These are phyloP conservation scores for Drosophila limbata DNA, from an alignment of 2,888 invertebrate species.

Conservation along the genomic window DNA sequence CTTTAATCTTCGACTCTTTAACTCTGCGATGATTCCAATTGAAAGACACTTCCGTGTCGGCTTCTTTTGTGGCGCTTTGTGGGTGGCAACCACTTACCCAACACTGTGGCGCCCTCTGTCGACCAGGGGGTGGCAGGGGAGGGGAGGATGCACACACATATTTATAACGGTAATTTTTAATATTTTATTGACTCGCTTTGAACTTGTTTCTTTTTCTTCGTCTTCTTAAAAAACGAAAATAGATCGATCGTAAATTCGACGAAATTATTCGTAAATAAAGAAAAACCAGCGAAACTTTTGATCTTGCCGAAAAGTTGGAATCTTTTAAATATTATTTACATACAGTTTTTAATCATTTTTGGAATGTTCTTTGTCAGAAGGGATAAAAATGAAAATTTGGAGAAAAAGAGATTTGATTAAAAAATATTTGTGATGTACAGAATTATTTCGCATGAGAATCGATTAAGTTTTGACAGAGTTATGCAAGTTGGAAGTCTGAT, in stretches of 20 bases:
- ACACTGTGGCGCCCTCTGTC: conserved; percentile 6
- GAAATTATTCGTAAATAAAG: conserved; percentile 61
- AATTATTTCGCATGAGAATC: not conserved
- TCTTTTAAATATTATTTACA: conserved; percentile 6
- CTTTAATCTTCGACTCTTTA: conserved; percentile 65
- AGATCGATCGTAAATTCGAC: conserved; percentile 59
- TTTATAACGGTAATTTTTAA: conserved; percentile 78
- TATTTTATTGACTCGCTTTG: conserved; percentile 79
- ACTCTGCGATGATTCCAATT: conserved; percentile 35
- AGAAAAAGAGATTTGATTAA: no score
- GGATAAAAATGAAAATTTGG: no score
- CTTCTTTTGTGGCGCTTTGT: conserved; percentile 63
- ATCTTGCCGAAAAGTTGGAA: conserved; percentile 45
- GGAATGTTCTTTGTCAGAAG: not conserved
- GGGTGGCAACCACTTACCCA: conserved; percentile 63
- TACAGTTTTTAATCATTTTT: conserved; percentile 34
- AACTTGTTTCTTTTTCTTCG: conserved; percentile 54
- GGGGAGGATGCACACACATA: conserved; percentile 22
- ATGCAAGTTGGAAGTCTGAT: not conserved
- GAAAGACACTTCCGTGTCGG: conserved; percentile 75
- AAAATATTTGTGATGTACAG: no score
- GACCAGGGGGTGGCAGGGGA: not conserved
- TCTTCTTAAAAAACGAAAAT: not conserved
- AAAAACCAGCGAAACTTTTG: conserved; percentile 39
- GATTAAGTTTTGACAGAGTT: not conserved